phyloP scores from a whole-genome alignment of 2,888 invertebrate genomes.

The Sipunculus nudus region DNA sequence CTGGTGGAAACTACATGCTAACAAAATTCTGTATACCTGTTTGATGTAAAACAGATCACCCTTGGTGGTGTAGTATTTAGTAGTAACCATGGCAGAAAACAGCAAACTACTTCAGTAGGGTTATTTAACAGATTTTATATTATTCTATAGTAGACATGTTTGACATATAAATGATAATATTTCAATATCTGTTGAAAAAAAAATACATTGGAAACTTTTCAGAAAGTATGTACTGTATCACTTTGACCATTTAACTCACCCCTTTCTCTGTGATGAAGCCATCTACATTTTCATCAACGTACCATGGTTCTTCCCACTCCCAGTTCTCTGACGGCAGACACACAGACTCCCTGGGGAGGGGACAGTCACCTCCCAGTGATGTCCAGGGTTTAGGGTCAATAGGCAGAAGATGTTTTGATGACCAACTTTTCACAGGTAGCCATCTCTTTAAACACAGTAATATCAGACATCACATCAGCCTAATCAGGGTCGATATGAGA shows the following conservation, averaged over 20 bases:
- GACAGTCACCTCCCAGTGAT: conserved; percentile 81
- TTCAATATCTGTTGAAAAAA: not conserved
- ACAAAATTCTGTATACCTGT: no score
- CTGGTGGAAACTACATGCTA: no score
- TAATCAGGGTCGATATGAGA: no score
- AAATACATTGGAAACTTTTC: not conserved
- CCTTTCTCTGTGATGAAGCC: conserved; percentile 89
- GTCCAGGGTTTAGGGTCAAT: conserved; percentile 90
- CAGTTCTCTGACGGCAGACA: conserved; percentile 91
- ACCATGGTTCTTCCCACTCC: conserved; percentile 97
- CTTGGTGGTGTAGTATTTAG: no score
- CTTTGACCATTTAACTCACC: conserved; percentile 67
- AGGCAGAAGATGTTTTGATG: conserved; percentile 77
- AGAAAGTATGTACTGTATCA: not conserved
- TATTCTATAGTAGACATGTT: not conserved
- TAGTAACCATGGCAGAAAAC: no score
- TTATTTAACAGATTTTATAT: no score
- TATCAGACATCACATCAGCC: no score
- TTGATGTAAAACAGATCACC: no score
- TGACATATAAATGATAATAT: not conserved
- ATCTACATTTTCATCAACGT: conserved; percentile 67
- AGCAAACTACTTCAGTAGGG: no score
- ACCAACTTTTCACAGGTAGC: conserved; percentile 86
- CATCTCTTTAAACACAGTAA: conserved; percentile 73
- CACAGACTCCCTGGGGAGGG: conserved; percentile 82